phyloP scores from a whole-genome alignment of 2,797 vertebrate genomes.

The Pristis pectinata region DNA sequence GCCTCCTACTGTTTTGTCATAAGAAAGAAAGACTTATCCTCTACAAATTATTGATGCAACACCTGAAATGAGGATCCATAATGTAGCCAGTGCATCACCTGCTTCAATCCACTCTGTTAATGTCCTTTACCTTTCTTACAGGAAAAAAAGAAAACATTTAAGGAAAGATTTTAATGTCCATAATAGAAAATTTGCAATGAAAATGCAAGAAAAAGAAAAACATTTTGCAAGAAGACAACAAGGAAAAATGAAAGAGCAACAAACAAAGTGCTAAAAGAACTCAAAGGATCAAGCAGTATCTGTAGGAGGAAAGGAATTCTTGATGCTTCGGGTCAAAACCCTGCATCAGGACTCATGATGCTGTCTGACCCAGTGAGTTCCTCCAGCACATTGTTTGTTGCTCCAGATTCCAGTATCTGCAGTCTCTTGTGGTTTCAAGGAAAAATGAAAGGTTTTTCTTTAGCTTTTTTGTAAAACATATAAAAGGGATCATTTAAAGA shows the following conservation, averaged over 20 bases:
- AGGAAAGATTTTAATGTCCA: not conserved
- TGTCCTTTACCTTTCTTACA: not conserved
- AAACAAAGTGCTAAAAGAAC: too few relatives aligned
- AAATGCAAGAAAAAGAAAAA: not conserved
- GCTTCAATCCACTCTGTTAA: not conserved
- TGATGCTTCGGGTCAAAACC: too few relatives aligned
- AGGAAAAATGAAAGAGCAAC: not conserved
- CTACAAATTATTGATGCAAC: not conserved
- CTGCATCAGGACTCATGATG: too few relatives aligned
- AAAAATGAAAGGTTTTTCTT: not conserved
- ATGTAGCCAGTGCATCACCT: not conserved
- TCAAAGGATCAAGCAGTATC: too few relatives aligned
- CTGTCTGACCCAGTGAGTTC: too few relatives aligned
- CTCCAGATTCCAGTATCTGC: too few relatives aligned
- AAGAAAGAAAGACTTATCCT: too few relatives aligned
- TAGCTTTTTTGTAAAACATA: not conserved
- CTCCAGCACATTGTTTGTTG: too few relatives aligned
- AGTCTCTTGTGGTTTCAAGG: too few relatives aligned
- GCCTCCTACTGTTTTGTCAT: too few relatives aligned
- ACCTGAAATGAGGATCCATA: not conserved
- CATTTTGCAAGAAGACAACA: not conserved
- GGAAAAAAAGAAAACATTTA: not conserved
- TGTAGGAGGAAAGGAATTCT: too few relatives aligned
- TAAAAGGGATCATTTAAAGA: not conserved
- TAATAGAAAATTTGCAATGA: not conserved